Percentiles rank a stretch among this genome's conserved stretches.
These are phyloP conservation scores for Hypomesus transpacificus DNA, from an alignment of 2,113 vertebrate genomes.

Conservation along the genomic window DNA sequence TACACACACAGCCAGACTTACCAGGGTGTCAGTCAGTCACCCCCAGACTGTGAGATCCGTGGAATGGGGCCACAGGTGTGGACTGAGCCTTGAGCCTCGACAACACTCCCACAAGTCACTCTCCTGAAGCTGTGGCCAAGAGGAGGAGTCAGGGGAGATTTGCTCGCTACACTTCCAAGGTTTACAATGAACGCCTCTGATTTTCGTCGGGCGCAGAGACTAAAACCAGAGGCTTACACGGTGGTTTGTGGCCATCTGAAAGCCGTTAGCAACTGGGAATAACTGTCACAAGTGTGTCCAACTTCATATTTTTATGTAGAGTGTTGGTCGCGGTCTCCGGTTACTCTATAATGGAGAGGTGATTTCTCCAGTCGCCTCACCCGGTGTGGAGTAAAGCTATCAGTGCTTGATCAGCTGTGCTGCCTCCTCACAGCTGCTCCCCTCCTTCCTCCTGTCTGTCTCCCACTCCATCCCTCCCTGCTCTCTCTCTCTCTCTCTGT, in stretches of 20 bases:
- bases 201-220: background rate
- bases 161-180: background rate
- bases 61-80: constrained; percentile 66
- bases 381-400: constrained; percentile 35
- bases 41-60: constrained; percentile 40
- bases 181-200: constrained; percentile 1
- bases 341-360: constrained; percentile 29
- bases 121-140: background rate
- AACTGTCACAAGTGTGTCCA: background rate
- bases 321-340: constrained; percentile 38
- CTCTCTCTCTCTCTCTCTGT: constrained; percentile 1
- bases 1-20: constrained; percentile 13
- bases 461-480: background rate
- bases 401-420: constrained; percentile 71
- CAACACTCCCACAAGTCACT: constrained; percentile 18
- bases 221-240: constrained; percentile 1
- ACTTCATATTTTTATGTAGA: constrained; percentile 32
- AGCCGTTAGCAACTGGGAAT: background rate
- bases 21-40: constrained; percentile 53
- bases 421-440: constrained; percentile 58
- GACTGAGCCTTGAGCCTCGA: constrained; percentile 32
- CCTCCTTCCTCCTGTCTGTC: background rate
- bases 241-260: background rate
- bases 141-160: constrained; percentile 5
- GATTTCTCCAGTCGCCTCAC: constrained; percentile 39